Percentiles rank a stretch among this genome's conserved stretches.
Conservation (phyloP, 1,140 invertebrate genomes). For the Rhizoglyphus robini region DNA sequence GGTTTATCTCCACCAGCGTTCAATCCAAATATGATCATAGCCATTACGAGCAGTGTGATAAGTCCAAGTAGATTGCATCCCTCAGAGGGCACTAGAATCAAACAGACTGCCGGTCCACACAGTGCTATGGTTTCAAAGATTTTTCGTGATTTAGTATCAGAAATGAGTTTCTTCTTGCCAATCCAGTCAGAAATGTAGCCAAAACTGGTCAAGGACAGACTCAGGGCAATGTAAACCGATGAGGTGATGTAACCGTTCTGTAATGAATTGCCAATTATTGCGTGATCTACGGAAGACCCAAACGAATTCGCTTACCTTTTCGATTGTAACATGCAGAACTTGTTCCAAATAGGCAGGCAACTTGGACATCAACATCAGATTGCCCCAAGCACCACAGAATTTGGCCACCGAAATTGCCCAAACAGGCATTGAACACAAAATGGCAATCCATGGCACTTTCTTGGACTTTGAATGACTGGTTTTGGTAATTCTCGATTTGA, state of each 20-base stretch:
- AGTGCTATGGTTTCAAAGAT: slow-evolving; percentile 27
- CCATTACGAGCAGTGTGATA: slow-evolving; percentile 21
- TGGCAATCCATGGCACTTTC: slow-evolving; percentile 54
- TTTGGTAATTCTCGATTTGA: slow-evolving; percentile 20
- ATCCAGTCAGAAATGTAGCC: slow-evolving; percentile 26
- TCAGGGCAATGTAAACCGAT: slow-evolving; percentile 25
- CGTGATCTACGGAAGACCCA: neutral
- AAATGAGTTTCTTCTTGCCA: slow-evolving; percentile 11
- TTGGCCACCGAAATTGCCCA: slow-evolving; percentile 86
- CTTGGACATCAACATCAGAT: slow-evolving; percentile 84
- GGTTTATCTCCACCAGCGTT: slow-evolving; percentile 27
- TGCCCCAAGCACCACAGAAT: slow-evolving; percentile 79
- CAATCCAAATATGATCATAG: slow-evolving; percentile 25
- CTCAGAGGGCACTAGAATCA: slow-evolving; percentile 24
- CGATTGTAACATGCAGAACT: slow-evolving; percentile 51
- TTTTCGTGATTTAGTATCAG: slow-evolving; percentile 26
- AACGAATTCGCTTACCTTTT: slow-evolving; percentile 30
- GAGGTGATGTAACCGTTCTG: slow-evolving; percentile 29
- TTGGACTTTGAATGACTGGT: neutral
- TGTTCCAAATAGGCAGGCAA: slow-evolving; percentile 43
- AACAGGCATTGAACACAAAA: slow-evolving; percentile 65
- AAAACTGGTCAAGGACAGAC: slow-evolving; percentile 21
- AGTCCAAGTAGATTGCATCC: slow-evolving; percentile 20
- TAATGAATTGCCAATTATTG: neutral
- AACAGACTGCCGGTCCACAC: slow-evolving; percentile 24